A percentile compares a stretch with the other conserved stretches of the same genome.
Evolutionary conservation across 2,113 vertebrate genomes (phyloP).

Genomic region (Athene noctua): DNA sequence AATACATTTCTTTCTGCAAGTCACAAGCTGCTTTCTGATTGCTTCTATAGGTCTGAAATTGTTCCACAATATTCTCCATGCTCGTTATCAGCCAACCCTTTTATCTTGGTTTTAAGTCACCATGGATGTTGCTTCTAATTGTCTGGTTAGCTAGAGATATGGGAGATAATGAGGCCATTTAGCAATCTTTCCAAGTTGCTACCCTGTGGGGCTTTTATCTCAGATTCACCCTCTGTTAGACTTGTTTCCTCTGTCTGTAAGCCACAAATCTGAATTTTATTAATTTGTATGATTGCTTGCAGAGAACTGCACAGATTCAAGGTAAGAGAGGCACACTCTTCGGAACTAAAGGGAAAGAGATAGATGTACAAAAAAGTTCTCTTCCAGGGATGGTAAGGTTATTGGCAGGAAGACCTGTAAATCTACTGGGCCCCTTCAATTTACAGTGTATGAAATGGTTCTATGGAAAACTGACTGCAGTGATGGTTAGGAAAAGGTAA

Average conservation of each 20-base stretch:
- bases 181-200: not conserved
- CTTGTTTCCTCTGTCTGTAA: not conserved
- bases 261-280: not conserved
- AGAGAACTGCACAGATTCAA: not conserved
- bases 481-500: not conserved
- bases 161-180: not conserved
- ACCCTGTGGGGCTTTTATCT: not conserved
- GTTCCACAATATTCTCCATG: not conserved
- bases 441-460: not conserved
- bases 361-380: not conserved
- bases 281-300: not conserved
- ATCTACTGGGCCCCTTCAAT: not conserved
- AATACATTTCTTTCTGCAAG: not conserved
- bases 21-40: not conserved
- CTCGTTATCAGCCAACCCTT: rapidly evolving
- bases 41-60: not conserved
- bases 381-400: not conserved
- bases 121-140: not conserved
- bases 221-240: not conserved
- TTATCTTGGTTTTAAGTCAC: not conserved
- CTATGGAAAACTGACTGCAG: not conserved
- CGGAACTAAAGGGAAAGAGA: not conserved
- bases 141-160: not conserved
- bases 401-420: not conserved
- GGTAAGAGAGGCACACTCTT: not conserved